Evolutionary conservation across 2,888 invertebrate species (phyloP).

Genomic region (Odontocerum albicorne): DNA sequence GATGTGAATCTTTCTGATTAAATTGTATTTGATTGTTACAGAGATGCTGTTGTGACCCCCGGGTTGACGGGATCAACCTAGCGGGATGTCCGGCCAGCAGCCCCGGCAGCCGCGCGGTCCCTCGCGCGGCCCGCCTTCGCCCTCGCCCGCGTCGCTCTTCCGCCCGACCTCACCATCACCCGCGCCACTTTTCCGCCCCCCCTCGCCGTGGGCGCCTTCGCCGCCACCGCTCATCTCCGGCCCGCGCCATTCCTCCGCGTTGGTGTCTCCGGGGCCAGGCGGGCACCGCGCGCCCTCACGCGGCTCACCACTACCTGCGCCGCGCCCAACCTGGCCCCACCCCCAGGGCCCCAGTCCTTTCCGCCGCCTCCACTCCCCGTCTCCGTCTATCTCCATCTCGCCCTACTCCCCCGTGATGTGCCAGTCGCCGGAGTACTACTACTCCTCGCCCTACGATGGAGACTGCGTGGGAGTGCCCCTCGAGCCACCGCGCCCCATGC

Average conservation of each 20-base stretch:
- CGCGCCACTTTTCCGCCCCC: slow-evolving; percentile 68
- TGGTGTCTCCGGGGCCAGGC: slow-evolving; percentile 56
- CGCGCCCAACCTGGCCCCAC: slow-evolving; percentile 42
- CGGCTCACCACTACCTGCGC: slow-evolving; percentile 58
- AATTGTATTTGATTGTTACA: slow-evolving; percentile 46
- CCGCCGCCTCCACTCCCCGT: slow-evolving; percentile 51
- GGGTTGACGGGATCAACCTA: slow-evolving; percentile 42
- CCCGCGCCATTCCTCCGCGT: slow-evolving; percentile 57
- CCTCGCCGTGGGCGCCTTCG: slow-evolving; percentile 75
- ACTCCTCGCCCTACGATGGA: slow-evolving; percentile 60
- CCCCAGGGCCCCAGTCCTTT: slow-evolving; percentile 50
- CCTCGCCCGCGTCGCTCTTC: slow-evolving; percentile 54
- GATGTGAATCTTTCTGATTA: too few species aligned
- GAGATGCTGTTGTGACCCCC: slow-evolving; percentile 59
- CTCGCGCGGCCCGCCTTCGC: slow-evolving; percentile 59
- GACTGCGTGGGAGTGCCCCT: slow-evolving; percentile 75
- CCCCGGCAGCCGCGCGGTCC: slow-evolving; percentile 49
- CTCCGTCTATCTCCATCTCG: slow-evolving; percentile 55
- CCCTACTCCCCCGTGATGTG: slow-evolving; percentile 62
- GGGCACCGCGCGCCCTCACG: slow-evolving; percentile 46
- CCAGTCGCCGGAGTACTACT: slow-evolving; percentile 62
- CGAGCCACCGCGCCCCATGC: slow-evolving; percentile 70
- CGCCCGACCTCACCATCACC: slow-evolving; percentile 69
- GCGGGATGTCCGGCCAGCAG: slow-evolving; percentile 45
- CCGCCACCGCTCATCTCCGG: slow-evolving; percentile 72